A percentile compares a stretch with the other conserved stretches of the same genome.
Evolutionary conservation across 2,113 vertebrate genomes (phyloP).

Genomic region (Illadopsis cleaveri): DNA sequence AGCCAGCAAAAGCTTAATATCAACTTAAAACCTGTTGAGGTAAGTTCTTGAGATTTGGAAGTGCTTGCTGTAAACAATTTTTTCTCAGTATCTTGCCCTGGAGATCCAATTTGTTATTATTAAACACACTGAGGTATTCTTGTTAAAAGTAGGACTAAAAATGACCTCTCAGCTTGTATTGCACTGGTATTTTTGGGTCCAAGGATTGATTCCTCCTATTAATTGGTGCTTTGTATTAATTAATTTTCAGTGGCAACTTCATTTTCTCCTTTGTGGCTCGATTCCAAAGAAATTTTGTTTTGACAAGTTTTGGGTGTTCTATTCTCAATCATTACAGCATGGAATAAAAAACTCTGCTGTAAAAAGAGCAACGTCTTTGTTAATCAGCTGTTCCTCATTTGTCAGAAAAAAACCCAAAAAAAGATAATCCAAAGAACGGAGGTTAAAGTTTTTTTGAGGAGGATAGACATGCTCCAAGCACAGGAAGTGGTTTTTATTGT

Average conservation of each 20-base stretch:
- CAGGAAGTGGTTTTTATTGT: background rate
- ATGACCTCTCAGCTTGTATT: background rate
- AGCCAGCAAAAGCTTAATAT: background rate
- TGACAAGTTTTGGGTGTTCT: background rate
- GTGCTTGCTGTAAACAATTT: background rate
- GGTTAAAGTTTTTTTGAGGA: background rate
- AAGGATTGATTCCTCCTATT: background rate
- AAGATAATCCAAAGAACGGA: background rate
- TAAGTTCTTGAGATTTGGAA: background rate
- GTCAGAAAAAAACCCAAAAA: too few species aligned
- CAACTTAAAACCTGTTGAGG: background rate
- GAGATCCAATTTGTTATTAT: constrained; percentile 33
- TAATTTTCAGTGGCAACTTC: background rate
- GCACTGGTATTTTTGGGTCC: background rate
- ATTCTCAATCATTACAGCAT: background rate
- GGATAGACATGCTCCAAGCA: background rate
- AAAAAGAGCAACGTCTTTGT: background rate
- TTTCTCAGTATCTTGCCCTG: background rate
- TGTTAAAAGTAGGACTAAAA: constrained; percentile 34
- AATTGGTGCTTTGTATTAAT: background rate
- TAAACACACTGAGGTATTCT: background rate
- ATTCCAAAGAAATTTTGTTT: background rate
- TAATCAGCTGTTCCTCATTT: background rate
- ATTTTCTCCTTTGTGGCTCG: background rate
- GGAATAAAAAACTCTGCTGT: background rate